Percentiles rank a stretch among this genome's conserved stretches.
phyloP scores from a whole-genome alignment of 2,888 invertebrate genomes.

The Papilio elwesi region DNA sequence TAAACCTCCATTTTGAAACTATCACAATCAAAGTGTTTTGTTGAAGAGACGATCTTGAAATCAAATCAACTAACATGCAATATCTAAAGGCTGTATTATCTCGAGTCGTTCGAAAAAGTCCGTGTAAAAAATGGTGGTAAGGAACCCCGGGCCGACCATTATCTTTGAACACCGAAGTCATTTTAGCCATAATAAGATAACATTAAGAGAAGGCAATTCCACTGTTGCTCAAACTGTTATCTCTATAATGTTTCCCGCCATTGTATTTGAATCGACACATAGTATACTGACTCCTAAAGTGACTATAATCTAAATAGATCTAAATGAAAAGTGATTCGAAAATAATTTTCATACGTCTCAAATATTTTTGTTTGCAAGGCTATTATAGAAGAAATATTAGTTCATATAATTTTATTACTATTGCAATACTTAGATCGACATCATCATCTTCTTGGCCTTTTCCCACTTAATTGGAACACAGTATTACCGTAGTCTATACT shows the following conservation, averaged over 20 bases:
- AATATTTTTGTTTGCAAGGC: too few species aligned
- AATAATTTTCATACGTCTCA: too few species aligned
- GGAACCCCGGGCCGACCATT: slow-evolving; percentile 74
- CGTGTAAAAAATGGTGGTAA: slow-evolving; percentile 70
- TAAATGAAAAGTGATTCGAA: too few species aligned
- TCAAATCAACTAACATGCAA: slow-evolving; percentile 74
- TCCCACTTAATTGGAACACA: too few species aligned
- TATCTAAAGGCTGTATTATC: slow-evolving; percentile 77
- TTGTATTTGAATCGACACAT: background rate
- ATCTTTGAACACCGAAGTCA: slow-evolving; percentile 84
- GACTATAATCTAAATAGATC: too few species aligned
- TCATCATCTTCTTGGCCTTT: too few species aligned
- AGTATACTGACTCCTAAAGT: too few species aligned
- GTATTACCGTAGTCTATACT: too few species aligned
- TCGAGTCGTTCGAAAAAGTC: slow-evolving; percentile 61
- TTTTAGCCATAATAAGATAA: slow-evolving; percentile 85
- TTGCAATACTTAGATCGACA: too few species aligned
- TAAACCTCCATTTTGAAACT: slow-evolving; percentile 25
- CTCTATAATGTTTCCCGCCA: slow-evolving; percentile 3
- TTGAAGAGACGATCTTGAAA: slow-evolving; percentile 57
- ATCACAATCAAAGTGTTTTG: slow-evolving; percentile 45
- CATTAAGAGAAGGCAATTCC: slow-evolving; percentile 73
- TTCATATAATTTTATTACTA: too few species aligned
- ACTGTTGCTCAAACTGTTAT: slow-evolving; percentile 60
- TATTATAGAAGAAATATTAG: too few species aligned